Percentiles rank a stretch among this genome's conserved stretches.
These are phyloP conservation scores for Streptopelia turtur DNA, from an alignment of 2,797 vertebrate genomes.

Conservation along the genomic window DNA sequence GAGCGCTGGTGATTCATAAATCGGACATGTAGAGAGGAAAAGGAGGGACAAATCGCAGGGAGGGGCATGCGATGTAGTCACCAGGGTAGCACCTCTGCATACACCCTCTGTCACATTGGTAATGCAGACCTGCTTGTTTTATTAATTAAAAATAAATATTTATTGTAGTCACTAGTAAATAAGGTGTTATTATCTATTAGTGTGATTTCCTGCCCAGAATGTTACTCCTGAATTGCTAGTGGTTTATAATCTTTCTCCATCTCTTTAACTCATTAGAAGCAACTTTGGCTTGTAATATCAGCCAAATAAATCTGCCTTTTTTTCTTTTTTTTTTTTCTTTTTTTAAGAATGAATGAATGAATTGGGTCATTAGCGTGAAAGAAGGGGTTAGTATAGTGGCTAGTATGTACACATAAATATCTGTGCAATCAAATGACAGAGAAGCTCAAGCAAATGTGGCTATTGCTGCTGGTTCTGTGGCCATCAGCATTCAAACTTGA, in stretches of 20 bases:
- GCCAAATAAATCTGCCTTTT: neutral
- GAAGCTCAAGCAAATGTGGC: neutral
- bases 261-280: neutral
- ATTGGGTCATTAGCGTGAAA: neutral
- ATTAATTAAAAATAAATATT: neutral
- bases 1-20: neutral
- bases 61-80: fast-evolving
- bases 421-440: neutral
- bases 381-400: neutral
- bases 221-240: neutral
- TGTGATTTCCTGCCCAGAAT: neutral
- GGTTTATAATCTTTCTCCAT: neutral
- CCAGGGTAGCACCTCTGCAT: fast-evolving
- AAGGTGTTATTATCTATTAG: fast-evolving
- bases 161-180: neutral
- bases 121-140: neutral
- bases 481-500: neutral
- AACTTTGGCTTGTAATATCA: neutral
- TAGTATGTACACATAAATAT: neutral
- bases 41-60: too few species aligned
- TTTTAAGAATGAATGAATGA: neutral
- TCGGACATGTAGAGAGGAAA: neutral
- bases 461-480: neutral
- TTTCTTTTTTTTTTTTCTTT: neutral
- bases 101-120: fast-evolving